Base-by-base conservation (phyloP, 2,888 invertebrate genomes). In the Dendrolimus pini region DNA sequence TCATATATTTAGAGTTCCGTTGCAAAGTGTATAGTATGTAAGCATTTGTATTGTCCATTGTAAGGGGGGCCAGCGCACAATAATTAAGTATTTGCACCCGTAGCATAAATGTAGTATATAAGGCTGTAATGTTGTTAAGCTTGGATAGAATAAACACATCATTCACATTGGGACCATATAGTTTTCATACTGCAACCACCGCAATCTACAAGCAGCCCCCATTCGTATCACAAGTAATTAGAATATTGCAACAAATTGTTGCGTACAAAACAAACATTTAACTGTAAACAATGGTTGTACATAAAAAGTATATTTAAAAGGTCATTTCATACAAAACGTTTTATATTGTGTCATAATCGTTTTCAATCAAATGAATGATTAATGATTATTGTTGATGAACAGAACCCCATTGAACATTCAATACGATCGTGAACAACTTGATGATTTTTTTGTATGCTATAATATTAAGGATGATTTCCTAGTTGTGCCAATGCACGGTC, bases 381-480 rank as follows among this genome's bases (percentile, higher is more conserved):
- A 54, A 41, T 18, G 18, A 54, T n/a, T 7, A 13, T 12, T 7
- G 6, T 12, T 47, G 8, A 47, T 12, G 55, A 56, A 60, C 56
- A 55, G 57, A 58, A 60, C 60, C 56, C 53, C 54, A 58, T 63
- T 57, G 30, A 58, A 57, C 55, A 56, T 7, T 59, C 55, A 60
- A 41, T 52, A 55, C 55, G 62, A 60, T 67, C 63, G 60, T 55
- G 62, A 54, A 60, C 61, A 59, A 41, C 59, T 64, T 64, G 65
- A 68, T 62, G 67, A 65, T 69, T 56, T 60, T 68, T 67, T 65
- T 62, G 62, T 61, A 59, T 54, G 54, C 61, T 61, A 59, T 60
- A 63, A 64, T 62, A 67, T 65, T 67, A 71, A 72, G 71, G 70
- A 79, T 74, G 64, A 72, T 72, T 73, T 68, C 61, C 64, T 65